Base-by-base conservation (phyloP, 1,140 invertebrate species). In the Drosophila tani region DNA sequence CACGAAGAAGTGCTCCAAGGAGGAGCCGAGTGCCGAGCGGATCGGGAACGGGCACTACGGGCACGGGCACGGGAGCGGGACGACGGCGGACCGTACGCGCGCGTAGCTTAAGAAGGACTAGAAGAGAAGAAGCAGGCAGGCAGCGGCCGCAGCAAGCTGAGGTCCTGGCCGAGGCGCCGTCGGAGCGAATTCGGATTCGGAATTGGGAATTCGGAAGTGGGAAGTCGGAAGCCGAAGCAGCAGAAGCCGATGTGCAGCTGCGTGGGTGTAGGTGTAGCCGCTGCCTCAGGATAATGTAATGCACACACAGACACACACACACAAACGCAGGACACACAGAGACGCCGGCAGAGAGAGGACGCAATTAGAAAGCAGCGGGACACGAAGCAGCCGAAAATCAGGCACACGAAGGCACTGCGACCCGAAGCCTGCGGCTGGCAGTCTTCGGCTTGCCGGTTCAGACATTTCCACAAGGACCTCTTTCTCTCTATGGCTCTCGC, bases 101-200 rank as follows among this genome's bases (percentile, higher is more conserved):
- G 87, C 75, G 86, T 87, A 86, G 90, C 91, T 91, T 91, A 91
- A 91, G 90, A 92, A 86, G 81, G 80, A 91, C 90, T 91, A 91
- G 90, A 91, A 91, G 90, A 88, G 90, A 91, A 91, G 90, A 88
- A 91, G 83, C 87, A 91, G 82, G 87, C 83, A 82, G 78, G 66
- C 75, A 75, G 64, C 78, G 62, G 80, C 63, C 60, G 71, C 77
- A 82, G 75, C 82, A 75, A 60, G 85, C 85, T 68, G 67, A 80
- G 78, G 71, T 69, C 79, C 60, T 81, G 65, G 50, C 57, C 64
- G 53, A 81, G 63, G 51, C 12, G 60, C 47, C 68, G 41, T 68
- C 59, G 75, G 68, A 74, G 63, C 60, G 60, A 57, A 66, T 56
- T 70, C 67, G 67, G 49, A 24, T 55, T 70, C 63, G 69, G 63